Base-by-base conservation (phyloP, 2,888 invertebrate species). In the Vesta saturnalis region DNA sequence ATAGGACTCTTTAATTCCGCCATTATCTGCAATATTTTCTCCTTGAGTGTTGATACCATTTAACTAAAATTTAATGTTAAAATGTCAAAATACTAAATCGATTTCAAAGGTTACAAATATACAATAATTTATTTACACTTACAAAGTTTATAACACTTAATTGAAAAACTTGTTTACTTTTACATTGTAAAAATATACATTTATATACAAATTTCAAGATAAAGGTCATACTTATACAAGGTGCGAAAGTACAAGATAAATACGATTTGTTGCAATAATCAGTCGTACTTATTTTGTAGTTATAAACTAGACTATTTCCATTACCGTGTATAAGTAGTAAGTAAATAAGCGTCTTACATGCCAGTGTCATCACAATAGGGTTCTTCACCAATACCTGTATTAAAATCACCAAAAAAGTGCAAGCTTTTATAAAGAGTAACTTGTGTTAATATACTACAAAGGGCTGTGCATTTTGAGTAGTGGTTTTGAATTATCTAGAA, bases 21-120 rank as follows among this genome's bases (percentile, higher is more conserved):
- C 96, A 80, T 96, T 97, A 82, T 97, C 97, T 0, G 97, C 97
- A 65, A 97, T 97, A 82, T 97, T 97, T 82, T 97, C 97, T 12
- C 95, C 95, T 85, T 95, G 95, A 0, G 96, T 96, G 79, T 94
- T 94, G 67, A 95, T 90, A 59, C 97, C 97, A 79, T 96, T 95
- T 60, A 97, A 82, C 95, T 95, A 71, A 71, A 78, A 76, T 68
- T 72, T 60, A 54, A 60, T 59, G 1, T 10, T 12, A 10, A n/a
- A n/a, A n/a, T n/a, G n/a, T n/a, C n/a, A n/a, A n/a, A n/a, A n/a
- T n/a, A n/a, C n/a, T n/a, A n/a, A n/a, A n/a, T n/a, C n/a, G 54
- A n/a, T 39, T 1, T 12, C 14, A 22, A 15, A 15, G 12, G 12
- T 12, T 15, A 15, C 10, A 49, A 15, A 49, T 18, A 14, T 12